Base-by-base conservation (phyloP, 2,888 invertebrate species). In the Dicroscelio sp. region DNA sequence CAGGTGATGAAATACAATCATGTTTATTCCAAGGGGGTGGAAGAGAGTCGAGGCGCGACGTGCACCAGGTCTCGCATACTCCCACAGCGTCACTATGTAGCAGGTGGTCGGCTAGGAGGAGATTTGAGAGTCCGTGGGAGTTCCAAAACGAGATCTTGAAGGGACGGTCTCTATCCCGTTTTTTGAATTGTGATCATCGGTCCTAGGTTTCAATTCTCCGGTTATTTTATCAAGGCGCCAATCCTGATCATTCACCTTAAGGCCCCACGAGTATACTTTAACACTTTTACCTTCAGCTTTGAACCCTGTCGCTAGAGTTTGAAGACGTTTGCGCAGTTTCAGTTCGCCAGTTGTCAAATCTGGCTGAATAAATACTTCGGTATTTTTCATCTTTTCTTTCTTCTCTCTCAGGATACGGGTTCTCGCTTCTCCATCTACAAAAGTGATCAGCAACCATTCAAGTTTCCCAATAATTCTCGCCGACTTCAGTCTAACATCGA, bases 401-500 rank as follows among this genome's bases (percentile, higher is more conserved):
- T 55, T 55, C 55, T 55, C 55, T 20, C 55, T 55, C 55, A 55
- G 55, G 12, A 55, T 55, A 20, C 55, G 55, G 55, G 55, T 55
- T n/a, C 55, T 55, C 12, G n/a, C 5, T 55, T 12, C n/a, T 20
- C n/a, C 55, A 6, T 55, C 55, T 20, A n/a, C 5, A n/a, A 55
- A n/a, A n/a, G 55, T 55, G n/a, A n/a, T n/a, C n/a, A 55, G 12
- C 55, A 55, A 20, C 55, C 55, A 55, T 5, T 55, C 20, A n/a
- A 20, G 55, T 55, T n/a, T 55, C 12, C 55, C 55, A 20, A 55
- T 55, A 55, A 20, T 10, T 55, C n/a, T 55, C 12, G 55, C n/a
- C n/a, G 55, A 55, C n/a, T 55, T 55, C 55, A 55, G 55, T n/a
- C n/a, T 55, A n/a, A 55, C 55, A 55, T 55, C 55, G n/a, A 55